phyloP scores from a whole-genome alignment of 2,113 vertebrate genomes.

The Eurypyga helias region DNA sequence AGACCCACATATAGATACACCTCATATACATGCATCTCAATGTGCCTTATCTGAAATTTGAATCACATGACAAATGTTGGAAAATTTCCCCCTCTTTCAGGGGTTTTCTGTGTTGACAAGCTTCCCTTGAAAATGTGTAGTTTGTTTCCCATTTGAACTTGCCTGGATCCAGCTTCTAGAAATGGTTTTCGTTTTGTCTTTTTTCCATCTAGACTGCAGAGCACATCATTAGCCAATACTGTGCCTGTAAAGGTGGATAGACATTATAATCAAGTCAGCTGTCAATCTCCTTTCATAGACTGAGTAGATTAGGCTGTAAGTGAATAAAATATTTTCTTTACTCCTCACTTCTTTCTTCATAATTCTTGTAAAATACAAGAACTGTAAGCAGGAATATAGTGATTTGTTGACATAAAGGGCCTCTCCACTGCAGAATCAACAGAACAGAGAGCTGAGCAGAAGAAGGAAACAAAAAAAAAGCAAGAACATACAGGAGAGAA shows the following conservation, averaged over 20 bases:
- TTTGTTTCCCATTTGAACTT: neutral
- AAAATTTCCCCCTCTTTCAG: neutral
- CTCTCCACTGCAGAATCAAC: neutral
- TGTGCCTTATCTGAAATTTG: neutral
- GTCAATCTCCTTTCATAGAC: neutral
- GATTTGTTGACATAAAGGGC: neutral
- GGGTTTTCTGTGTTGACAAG: neutral
- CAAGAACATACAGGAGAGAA: neutral
- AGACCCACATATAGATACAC: neutral
- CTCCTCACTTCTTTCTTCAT: neutral
- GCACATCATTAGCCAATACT: fast-evolving
- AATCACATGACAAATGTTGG: neutral
- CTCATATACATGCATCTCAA: neutral
- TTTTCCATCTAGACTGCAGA: neutral
- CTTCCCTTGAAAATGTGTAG: neutral
- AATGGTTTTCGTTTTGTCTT: neutral
- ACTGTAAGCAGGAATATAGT: neutral
- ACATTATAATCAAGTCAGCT: neutral
- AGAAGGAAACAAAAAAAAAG: neutral
- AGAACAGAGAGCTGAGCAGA: neutral
- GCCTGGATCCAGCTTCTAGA: neutral
- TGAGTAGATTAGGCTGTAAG: neutral
- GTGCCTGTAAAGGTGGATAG: neutral
- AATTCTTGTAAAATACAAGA: neutral
- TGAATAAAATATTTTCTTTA: neutral